Evolutionary conservation across 2,888 invertebrate species (phyloP), one percentile per base, ranked within the genome.

Genomic region (Mellilla xanthometata): DNA sequence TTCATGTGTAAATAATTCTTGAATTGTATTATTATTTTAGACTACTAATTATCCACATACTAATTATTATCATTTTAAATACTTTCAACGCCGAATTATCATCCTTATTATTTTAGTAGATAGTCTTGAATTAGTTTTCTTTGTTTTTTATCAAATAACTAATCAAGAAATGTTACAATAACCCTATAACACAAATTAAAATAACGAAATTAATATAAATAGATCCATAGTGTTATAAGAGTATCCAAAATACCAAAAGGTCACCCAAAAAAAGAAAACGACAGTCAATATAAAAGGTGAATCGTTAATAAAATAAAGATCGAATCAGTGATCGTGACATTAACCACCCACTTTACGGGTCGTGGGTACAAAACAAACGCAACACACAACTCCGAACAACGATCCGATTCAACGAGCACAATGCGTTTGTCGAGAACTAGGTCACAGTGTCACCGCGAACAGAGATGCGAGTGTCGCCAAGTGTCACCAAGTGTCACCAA

Each of bases 361-460:
- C 47, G 34, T 43, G 15, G 27, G 35, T 38, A 22, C 40, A 44
- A 38, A 43, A 48, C 39, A 39, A 40, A 50, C 43, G 33, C 35
- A 43, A 29, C 28, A 29, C 28, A 43, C 40, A 50, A 46, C 56
- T 50, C 48, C 27, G 31, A 48, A 63, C 62, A 61, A 59, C 56
- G 57, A 57, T 60, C 52, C 58, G 43, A 59, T 59, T 62, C 59
- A 76, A 69, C 72, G 61, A 69, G 72, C 68, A 82, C 81, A 81
- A 80, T 74, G 71, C 68, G 48, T 49, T 53, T 53, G 57, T 58
- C 35, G 53, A 11, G 69, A 84, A 81, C 66, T 84, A 68, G 85
- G 85, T 79, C 79, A 82, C 52, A 73, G 71, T 75, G 81, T 72
- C 73, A 65, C 54, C 54, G 52, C 52, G 57, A 66, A 66, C 69